phyloP scores from a whole-genome alignment of 2,113 vertebrate genomes.

The Halcyon senegalensis region DNA sequence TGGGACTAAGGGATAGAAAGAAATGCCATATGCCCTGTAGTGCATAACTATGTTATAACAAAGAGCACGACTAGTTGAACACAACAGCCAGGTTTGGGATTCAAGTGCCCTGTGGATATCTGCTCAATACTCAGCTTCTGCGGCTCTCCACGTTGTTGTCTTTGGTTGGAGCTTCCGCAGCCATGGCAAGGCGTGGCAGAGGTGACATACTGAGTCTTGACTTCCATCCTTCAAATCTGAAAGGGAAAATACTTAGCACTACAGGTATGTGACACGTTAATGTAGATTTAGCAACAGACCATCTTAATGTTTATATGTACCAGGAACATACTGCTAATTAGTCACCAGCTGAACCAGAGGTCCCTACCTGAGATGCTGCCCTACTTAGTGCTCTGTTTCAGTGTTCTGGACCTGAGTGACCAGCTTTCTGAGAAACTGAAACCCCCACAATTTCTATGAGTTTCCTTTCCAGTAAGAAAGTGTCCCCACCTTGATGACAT shows the following conservation, averaged over 20 bases:
- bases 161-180: neutral
- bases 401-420: neutral
- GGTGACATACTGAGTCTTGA: neutral
- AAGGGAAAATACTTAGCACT: neutral
- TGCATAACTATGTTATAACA: neutral
- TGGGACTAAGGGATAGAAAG: neutral
- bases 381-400: neutral
- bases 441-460: neutral
- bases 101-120: neutral
- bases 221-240: neutral
- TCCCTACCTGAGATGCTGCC: neutral
- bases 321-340: neutral
- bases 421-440: neutral
- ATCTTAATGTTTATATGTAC: neutral
- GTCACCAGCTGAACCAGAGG: neutral
- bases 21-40: neutral
- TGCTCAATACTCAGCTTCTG: neutral
- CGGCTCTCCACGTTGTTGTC: neutral
- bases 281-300: neutral
- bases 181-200: neutral
- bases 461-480: neutral
- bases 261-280: neutral
- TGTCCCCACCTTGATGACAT: neutral
- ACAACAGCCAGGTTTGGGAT: neutral
- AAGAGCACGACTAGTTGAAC: neutral